Base-by-base conservation (phyloP, 2,797 vertebrate genomes). In the Remorina albescens region DNA sequence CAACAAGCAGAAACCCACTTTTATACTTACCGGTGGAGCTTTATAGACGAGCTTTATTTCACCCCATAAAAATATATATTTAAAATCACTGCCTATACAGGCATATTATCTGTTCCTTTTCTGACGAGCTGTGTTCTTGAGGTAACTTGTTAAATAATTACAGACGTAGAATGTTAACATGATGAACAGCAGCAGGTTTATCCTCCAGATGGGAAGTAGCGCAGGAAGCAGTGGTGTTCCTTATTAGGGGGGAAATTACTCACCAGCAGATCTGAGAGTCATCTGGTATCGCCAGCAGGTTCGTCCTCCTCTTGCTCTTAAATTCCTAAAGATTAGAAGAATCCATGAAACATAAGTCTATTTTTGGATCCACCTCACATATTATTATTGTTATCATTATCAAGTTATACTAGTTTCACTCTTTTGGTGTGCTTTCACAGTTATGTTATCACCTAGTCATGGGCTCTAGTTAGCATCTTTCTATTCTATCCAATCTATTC, bases 241-340 rank as follows among this genome's bases (percentile, higher is more conserved):
- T n/a, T n/a, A 79, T 75, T 65, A 61, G 51, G 19, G 59, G 57
- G 76, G 36, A 75, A 71, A 81, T 68, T 21, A 77, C 66, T 76
- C 72, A 66, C 57, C 66, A 68, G 58, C 0, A 1, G 50, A 50
- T 34, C 67, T 61, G 70, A 74, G 70, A 72, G 70, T 77, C 64
- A 61, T 50, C 63, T 78, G 47, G 41, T 42, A 32, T 50, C 13
- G 26, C 16, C 25, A 21, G 30, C 53, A 56, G 56, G 34, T 66
- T 81, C 64, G 36, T 15, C 54, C 30, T 32, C 53, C 23, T 5
- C 55, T 15, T 11, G 2, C 37, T 44, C 39, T 0, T 6, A 58
- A 68, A 47, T 3, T n/a, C n/a, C 23, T 25, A 18, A 59, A 63
- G n/a, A 63, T 44, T 0, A 69, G 6, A 13, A 7, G 11, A 73